Evolutionary conservation across 2,888 invertebrate genomes (phyloP), one percentile per base, ranked within the genome.

Genomic region (Dione vanillae): DNA sequence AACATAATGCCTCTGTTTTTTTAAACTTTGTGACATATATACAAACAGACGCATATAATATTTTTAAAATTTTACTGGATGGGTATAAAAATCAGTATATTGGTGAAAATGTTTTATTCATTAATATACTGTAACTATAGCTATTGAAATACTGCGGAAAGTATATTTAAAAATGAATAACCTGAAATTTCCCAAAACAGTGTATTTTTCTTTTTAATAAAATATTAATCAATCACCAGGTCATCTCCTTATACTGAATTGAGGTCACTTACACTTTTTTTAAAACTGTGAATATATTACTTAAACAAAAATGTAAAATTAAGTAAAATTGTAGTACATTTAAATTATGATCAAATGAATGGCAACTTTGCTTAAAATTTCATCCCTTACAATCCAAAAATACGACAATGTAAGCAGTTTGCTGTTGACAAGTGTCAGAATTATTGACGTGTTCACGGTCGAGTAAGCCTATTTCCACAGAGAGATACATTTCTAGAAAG

Each of bases 351-450:
- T 68, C 27, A 45, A 35, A 35, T 45, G 27, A 61, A 45, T 61
- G 45, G 35, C 61, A 52, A 67, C 52, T 71, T 62, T 49, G 41
- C 59, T 69, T 62, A 56, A 65, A 70, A 69, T 49, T 71, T 74
- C 43, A 49, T 19, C 73, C 74, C 79, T 76, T 77, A 80, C 80
- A 83, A 80, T 79, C 77, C 75, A 82, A 81, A 81, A 80, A 77
- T 77, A 78, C 75, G 80, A 79, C 83, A 84, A 81, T 83, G 80
- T 87, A 83, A 85, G 84, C 84, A 77, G 81, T 85, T 87, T 83
- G 80, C 78, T 77, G 82, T 83, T 85, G 86, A 86, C 86, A 88
- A 87, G 83, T 86, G 86, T 86, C 88, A 88, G 83, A 85, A 85
- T 87, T 89, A 88, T 87, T 85, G 88, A 88, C 85, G 83, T 83